A percentile compares a stretch with the other conserved stretches of the same genome.
Conservation (phyloP, 1,140 invertebrate species). For the Triops cancriformis region DNA sequence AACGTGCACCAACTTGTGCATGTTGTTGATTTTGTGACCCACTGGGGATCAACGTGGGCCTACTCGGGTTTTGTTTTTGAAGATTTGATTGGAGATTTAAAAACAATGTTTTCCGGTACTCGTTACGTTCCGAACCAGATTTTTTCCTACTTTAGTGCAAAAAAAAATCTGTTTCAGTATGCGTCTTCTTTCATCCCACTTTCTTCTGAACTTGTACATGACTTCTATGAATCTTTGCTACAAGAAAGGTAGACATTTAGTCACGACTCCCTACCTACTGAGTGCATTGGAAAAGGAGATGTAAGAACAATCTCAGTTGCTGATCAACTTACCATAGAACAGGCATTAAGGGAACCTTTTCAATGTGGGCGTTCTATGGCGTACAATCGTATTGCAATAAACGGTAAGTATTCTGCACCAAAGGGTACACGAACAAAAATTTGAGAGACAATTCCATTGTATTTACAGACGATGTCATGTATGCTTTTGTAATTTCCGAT, state of each 20-base stretch:
- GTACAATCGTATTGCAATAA: not conserved
- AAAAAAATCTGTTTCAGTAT: too few relatives aligned
- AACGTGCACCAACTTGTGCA: conserved; percentile 18
- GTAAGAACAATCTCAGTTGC: not conserved
- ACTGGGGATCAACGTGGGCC: conserved; percentile 18
- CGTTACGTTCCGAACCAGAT: conserved; percentile 19
- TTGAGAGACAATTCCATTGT: too few relatives aligned
- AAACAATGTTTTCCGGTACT: too few relatives aligned
- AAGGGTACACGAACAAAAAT: not conserved
- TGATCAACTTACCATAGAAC: not conserved
- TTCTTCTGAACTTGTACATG: not conserved
- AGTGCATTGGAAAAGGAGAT: conserved; percentile 15
- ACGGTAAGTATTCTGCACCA: conserved; percentile 17
- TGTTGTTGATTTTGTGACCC: not conserved
- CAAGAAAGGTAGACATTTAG: not conserved
- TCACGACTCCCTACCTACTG: too few relatives aligned
- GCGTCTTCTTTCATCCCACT: not conserved
- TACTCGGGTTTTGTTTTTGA: conserved; percentile 21
- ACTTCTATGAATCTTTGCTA: conserved; percentile 12
- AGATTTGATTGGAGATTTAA: not conserved
- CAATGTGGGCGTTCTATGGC: not conserved
- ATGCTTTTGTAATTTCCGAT: not conserved
- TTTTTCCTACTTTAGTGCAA: conserved; percentile 18
- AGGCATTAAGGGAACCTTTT: not conserved
- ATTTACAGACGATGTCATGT: not conserved